Base-by-base conservation (phyloP, 30 jellyfish, hydroid and myxozoan genomes). In the Nemopilema nomurai region DNA sequence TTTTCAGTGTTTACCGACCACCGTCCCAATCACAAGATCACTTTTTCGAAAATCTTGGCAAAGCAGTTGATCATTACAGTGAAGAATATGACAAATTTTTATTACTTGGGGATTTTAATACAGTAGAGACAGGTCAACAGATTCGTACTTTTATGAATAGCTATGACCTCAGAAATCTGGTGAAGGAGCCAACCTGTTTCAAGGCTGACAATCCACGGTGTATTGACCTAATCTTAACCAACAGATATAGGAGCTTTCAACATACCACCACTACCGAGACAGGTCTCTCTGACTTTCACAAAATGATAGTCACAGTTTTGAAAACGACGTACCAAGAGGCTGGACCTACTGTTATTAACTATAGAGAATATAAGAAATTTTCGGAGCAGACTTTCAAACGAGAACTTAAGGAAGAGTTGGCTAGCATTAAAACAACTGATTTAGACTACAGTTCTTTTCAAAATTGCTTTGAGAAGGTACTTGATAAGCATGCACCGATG, bases 101-200 rank as follows among this genome's bases (percentile, higher is more conserved):
- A 24, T 24, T 63, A 24, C n/a, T 63, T 63, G 72, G 72, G 26
- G 72, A 63, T 63, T 63, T 63, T 63, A 63, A n/a, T 73, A 63
- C 72, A 68, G 79, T 68, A 29, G 79, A 68, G 79, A 68, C 49
- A 68, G 79, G 24, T 68, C 79, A 68, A 29, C 79, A 68, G 51
- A 68, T 68, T 16, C 79, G 50, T 28, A 68, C 79, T 1, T 68
- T 68, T 68, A 68, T 68, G 49, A 68, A 28, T 28, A 28, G 79
- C 79, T 68, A 68, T 68, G 79, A 68, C 79, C 79, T 68, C 79
- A 68, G 30, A 68, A 68, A 18, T 63, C 72, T 63, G 72, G 72
- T 63, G 18, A 63, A 1, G 51, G 86, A 76, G 63, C 86, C 86
- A 68, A 68, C 79, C 51, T 68, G 79, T 68, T 68, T 68, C 30